Evolutionary conservation across 2,113 vertebrate species (phyloP).

Genomic region (Ictalurus punctatus): DNA sequence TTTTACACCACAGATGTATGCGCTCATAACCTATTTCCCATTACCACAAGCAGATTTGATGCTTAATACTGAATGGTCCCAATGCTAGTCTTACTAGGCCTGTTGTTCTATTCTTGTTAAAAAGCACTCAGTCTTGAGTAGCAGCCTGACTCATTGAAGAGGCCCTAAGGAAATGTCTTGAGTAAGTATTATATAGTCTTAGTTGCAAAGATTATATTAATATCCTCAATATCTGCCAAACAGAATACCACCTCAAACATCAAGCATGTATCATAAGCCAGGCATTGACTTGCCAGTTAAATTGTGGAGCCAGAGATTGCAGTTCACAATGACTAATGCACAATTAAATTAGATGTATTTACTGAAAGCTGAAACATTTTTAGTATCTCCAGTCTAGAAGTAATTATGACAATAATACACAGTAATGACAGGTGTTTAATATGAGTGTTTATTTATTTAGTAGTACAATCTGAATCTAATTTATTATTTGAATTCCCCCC

Average conservation of each 20-base stretch:
- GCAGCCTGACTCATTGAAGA: not conserved
- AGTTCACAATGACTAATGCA: slow-evolving; percentile 7
- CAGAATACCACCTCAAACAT: slow-evolving; percentile 2
- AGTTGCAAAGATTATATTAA: not conserved
- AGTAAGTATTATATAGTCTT: slow-evolving; percentile 5
- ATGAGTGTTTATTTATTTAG: not conserved
- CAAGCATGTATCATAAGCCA: not conserved
- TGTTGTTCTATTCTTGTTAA: not conserved
- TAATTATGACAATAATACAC: not conserved
- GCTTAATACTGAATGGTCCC: slow-evolving; percentile 13
- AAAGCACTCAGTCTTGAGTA: not conserved
- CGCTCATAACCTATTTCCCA: not conserved
- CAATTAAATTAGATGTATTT: slow-evolving; percentile 24
- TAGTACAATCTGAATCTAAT: not conserved
- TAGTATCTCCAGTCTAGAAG: not conserved
- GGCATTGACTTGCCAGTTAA: slow-evolving; percentile 6
- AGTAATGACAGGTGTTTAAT: not conserved
- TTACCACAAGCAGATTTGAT: not conserved
- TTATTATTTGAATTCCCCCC: not conserved
- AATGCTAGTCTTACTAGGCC: not conserved
- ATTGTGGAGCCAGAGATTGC: slow-evolving; percentile 1
- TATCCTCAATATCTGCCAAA: not conserved
- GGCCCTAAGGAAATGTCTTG: not conserved
- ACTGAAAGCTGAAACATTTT: not conserved
- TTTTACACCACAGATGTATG: slow-evolving; percentile 1